Evolutionary conservation across 2,888 invertebrate species (phyloP), one percentile per base, ranked within the genome.

Genomic region (Drosophila imparisetae): DNA sequence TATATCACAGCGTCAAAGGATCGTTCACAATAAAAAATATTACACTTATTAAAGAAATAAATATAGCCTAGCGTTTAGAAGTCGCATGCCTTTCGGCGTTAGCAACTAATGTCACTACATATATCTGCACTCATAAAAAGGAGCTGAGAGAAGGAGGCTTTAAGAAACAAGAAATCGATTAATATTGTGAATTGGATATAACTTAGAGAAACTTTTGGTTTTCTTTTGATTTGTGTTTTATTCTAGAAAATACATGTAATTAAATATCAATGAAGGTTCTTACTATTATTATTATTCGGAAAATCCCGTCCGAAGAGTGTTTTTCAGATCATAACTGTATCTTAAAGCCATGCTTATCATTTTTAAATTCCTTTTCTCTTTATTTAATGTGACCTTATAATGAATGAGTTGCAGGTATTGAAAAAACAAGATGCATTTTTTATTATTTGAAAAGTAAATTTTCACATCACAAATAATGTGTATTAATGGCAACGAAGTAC

Each of bases 1-100:
- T 85, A 74, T 71, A 74, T 71, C 70, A 49, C 27, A 55, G 36
- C 27, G 15, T 29, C n/a, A 48, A 50, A 34, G 52, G 58, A 48
- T 36, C 61, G 54, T 52, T 58, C 58, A 48, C 36, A 61, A 60
- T 66, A 48, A 29, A 48, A 61, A 55, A 60, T 59, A 18, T 13
- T 18, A 29, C 27, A 55, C 38, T 38, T n/a, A 13, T 4, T 24
- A 15, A 45, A 4, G 24, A 45, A 36, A 27, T 27, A 55, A 27
- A 38, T 27, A 4, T 24, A 11, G 18, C 3, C 10, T 34, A 1
- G 24, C 15, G 1, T 6, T 24, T 34, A 4, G 27, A 36, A 36
- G 13, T 45, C 1, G 45, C 13, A 24, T 4, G 4, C 15, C 4
- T 2, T 15, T 15, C n/a, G 15, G 21, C 42, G 42, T 42, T 21